Conservation (phyloP, 2,888 invertebrate species). For the Lampropteryx suffumata region DNA sequence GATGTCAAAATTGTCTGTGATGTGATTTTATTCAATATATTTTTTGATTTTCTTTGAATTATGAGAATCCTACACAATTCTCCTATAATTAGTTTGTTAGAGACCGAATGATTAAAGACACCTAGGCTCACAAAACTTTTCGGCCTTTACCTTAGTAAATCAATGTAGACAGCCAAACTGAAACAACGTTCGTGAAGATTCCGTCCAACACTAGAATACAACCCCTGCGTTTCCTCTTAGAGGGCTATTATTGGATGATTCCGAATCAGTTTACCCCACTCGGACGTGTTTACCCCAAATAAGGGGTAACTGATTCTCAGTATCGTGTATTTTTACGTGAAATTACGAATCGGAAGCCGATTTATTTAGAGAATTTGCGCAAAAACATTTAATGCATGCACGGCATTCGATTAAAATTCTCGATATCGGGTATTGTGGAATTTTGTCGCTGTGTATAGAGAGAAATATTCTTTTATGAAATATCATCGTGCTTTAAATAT, state of each 20-base stretch:
- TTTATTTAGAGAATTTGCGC: constrained; percentile 12
- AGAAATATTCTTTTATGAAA: constrained; percentile 11
- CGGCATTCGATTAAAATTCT: constrained; percentile 8
- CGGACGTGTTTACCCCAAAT: constrained; percentile 73
- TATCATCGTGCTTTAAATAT: neutral
- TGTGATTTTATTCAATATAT: too few relatives aligned
- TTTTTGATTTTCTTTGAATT: too few relatives aligned
- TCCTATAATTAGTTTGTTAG: too few relatives aligned
- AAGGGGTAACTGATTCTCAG: constrained; percentile 37
- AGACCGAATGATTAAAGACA: too few relatives aligned
- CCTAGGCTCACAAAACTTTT: too few relatives aligned
- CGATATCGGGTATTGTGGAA: constrained; percentile 7
- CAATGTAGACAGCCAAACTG: neutral
- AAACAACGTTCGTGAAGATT: constrained; percentile 24
- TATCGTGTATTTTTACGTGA: constrained; percentile 21
- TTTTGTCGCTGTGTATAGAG: constrained; percentile 1
- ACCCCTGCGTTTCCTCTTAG: constrained; percentile 33
- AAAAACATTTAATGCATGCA: constrained; percentile 2
- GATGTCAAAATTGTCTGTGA: too few relatives aligned
- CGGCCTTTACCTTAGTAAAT: too few relatives aligned
- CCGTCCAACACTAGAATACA: constrained; percentile 43
- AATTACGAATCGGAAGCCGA: constrained; percentile 10
- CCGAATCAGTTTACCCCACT: constrained; percentile 80
- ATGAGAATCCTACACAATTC: too few relatives aligned
- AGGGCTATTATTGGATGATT: constrained; percentile 78